These are phyloP conservation scores for Pipra filicauda DNA, from an alignment of 2,113 vertebrate species.

Conservation along the genomic window DNA sequence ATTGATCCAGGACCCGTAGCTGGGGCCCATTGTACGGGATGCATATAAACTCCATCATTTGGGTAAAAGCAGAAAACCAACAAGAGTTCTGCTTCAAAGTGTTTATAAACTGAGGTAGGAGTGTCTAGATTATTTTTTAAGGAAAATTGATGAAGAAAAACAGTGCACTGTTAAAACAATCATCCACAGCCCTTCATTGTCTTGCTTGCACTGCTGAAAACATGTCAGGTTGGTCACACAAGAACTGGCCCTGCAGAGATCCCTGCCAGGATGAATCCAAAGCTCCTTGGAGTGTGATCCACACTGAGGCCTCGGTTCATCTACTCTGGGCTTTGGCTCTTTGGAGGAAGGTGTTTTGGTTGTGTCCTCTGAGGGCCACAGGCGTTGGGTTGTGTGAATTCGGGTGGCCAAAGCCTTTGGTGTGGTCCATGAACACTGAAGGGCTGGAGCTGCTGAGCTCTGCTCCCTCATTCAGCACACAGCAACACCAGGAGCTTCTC, in stretches of 20 bases:
- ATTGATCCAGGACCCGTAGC: background rate
- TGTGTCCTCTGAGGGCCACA: background rate
- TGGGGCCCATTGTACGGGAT: background rate
- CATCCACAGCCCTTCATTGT: background rate
- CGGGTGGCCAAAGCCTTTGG: background rate
- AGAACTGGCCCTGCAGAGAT: background rate
- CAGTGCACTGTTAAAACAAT: background rate
- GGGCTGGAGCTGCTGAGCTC: background rate
- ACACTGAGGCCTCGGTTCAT: rapidly evolving
- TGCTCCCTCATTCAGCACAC: background rate
- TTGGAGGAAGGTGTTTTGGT: background rate
- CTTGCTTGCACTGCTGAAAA: background rate
- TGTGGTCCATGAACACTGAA: rapidly evolving
- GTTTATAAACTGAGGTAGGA: background rate
- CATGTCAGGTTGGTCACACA: rapidly evolving
- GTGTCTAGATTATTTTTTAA: background rate
- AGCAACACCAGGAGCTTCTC: background rate
- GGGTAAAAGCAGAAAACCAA: background rate
- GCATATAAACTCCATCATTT: background rate
- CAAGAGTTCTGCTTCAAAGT: background rate
- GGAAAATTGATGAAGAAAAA: background rate
- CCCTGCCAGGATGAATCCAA: background rate
- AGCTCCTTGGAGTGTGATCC: background rate
- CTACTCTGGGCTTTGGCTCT: background rate
- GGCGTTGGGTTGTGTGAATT: background rate